phyloP scores from a whole-genome alignment of 2,888 invertebrate genomes.

The Idaea dimidiata region DNA sequence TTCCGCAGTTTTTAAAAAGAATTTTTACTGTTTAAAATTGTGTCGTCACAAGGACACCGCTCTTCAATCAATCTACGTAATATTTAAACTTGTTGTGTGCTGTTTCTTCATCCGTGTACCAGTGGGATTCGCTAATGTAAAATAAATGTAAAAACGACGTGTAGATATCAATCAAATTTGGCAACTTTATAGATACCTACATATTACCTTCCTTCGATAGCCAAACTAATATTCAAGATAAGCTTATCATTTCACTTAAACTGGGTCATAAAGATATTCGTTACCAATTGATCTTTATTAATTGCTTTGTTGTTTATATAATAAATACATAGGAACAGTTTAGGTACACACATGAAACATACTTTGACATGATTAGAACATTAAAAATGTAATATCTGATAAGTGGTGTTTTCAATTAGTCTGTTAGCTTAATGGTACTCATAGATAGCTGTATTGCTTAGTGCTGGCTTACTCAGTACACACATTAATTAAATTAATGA shows the following conservation, averaged over 20 bases:
- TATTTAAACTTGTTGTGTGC: slow-evolving; percentile 2
- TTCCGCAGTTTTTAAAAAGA: slow-evolving; percentile 31
- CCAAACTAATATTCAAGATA: background rate
- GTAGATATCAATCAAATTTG: background rate
- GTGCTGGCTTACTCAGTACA: too few relatives aligned
- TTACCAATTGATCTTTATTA: background rate
- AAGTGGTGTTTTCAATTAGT: background rate
- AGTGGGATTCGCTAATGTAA: background rate
- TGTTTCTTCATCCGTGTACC: background rate
- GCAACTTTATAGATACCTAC: background rate
- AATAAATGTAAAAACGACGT: background rate
- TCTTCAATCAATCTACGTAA: slow-evolving; percentile 5
- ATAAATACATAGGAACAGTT: background rate
- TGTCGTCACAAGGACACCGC: slow-evolving; percentile 44
- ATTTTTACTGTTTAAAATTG: slow-evolving; percentile 37
- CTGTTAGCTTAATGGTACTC: background rate
- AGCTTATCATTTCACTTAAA: slow-evolving; percentile 1
- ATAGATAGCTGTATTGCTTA: too few relatives aligned
- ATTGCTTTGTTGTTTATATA: background rate
- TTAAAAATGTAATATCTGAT: too few relatives aligned
- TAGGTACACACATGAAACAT: background rate
- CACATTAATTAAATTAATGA: too few relatives aligned
- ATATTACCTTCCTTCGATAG: background rate
- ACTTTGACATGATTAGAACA: too few relatives aligned
- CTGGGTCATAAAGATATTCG: background rate